These are phyloP conservation scores for Polylopha cassiicola DNA, from an alignment of 2,888 invertebrate genomes.

Conservation along the genomic window DNA sequence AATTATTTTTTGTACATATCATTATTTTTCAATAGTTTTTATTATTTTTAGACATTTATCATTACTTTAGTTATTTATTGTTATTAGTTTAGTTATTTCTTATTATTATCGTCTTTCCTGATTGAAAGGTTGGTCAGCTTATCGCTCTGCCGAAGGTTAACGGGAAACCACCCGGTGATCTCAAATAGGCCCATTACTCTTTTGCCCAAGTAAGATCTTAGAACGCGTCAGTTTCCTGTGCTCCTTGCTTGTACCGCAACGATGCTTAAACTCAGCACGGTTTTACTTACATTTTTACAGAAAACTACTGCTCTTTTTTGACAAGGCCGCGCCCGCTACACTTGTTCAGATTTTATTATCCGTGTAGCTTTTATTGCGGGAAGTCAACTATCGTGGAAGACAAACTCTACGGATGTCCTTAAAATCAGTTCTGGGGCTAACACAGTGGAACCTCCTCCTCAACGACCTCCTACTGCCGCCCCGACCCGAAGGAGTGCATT, in stretches of 20 bases:
- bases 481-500: conserved; percentile 7
- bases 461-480: conserved; percentile 29
- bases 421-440: conserved; percentile 21
- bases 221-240: conserved; percentile 1
- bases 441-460: conserved; percentile 29
- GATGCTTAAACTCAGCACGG: conserved; percentile 27
- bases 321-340: conserved; percentile 33
- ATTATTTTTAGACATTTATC: conserved; percentile 17
- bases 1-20: no score
- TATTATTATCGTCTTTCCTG: conserved; percentile 30
- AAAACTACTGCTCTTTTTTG: conserved; percentile 37
- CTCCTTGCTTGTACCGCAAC: conserved; percentile 3
- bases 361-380: conserved; percentile 26
- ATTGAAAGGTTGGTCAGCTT: conserved; percentile 29
- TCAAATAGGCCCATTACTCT: conserved; percentile 27
- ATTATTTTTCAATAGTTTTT: no score
- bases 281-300: conserved; percentile 28
- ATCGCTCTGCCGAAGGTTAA: conserved; percentile 26
- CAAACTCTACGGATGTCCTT: conserved; percentile 28
- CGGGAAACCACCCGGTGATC: conserved; percentile 22
- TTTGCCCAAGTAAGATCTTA: conserved; percentile 23
- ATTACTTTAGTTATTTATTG: no score
- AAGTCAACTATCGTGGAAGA: conserved; percentile 23
- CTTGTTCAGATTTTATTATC: conserved; percentile 24
- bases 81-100: no score